These are phyloP conservation scores for Apoda limacodes DNA, from an alignment of 2,888 invertebrate genomes.

Conservation along the genomic window DNA sequence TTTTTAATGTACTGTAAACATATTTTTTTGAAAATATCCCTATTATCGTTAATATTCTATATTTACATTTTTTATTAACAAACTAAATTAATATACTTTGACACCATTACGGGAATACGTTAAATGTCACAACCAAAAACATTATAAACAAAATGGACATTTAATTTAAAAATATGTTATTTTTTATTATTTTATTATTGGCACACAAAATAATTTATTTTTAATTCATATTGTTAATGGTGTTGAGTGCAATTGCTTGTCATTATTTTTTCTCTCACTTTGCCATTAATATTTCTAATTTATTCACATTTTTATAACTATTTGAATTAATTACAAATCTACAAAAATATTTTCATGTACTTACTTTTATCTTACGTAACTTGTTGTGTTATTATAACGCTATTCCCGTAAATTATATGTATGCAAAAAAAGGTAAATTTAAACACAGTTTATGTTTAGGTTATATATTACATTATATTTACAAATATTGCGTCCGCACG, in stretches of 20 bases:
- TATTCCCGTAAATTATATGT: conserved; percentile 37
- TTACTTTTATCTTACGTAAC: too few species aligned
- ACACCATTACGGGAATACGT: conserved; percentile 45
- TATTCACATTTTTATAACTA: too few species aligned
- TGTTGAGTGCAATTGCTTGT: too few species aligned
- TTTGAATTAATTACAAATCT: conserved; percentile 7
- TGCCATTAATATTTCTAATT: too few species aligned
- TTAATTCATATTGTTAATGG: too few species aligned
- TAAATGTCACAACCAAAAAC: conserved; percentile 22
- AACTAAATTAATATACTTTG: conserved; percentile 49
- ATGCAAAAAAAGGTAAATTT: conserved; percentile 36
- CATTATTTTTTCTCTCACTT: too few species aligned
- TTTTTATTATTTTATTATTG: neutral
- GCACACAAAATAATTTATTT: neutral
- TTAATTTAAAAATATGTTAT: conserved; percentile 5
- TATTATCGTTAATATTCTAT: conserved; percentile 32
- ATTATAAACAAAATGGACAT: conserved; percentile 7
- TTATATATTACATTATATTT: conserved; percentile 56
- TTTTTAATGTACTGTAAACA: conserved; percentile 43
- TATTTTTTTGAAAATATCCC: conserved; percentile 44
- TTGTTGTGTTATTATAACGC: too few species aligned
- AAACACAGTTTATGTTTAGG: conserved; percentile 37
- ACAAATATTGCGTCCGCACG: conserved; percentile 38
- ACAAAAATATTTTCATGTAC: conserved; percentile 17
- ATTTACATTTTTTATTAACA: conserved; percentile 68